phyloP scores from a whole-genome alignment of 2,888 invertebrate species.

The Melinaea menophilus region DNA sequence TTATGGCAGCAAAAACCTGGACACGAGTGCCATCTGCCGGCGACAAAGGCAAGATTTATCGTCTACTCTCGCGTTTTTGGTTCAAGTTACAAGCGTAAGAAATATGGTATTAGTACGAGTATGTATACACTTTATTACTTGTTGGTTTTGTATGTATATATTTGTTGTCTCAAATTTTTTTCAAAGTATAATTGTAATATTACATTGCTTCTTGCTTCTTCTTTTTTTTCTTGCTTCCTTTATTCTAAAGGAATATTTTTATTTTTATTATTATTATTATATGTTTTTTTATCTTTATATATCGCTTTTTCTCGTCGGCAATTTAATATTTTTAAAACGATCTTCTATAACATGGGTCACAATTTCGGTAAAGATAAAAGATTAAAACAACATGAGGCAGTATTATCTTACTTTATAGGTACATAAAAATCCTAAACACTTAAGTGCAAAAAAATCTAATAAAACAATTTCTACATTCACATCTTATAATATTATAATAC shows the following conservation, averaged over 20 bases:
- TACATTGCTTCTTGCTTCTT: no score
- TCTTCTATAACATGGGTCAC: slow-evolving; percentile 28
- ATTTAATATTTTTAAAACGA: not conserved
- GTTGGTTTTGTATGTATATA: no score
- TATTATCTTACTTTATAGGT: not conserved
- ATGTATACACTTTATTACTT: no score
- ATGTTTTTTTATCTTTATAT: no score
- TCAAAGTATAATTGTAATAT: no score
- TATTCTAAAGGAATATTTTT: no score
- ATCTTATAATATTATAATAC: not conserved
- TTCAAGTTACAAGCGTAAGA: slow-evolving; percentile 10
- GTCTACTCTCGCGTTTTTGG: slow-evolving; percentile 45
- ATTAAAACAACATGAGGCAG: slow-evolving; percentile 19
- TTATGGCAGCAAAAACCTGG: slow-evolving; percentile 66
- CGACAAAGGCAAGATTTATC: slow-evolving; percentile 68
- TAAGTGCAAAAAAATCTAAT: not conserved
- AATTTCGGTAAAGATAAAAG: slow-evolving; percentile 17
- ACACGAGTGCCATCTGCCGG: slow-evolving; percentile 63
- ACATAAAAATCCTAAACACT: not conserved
- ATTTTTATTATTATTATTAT: no score
- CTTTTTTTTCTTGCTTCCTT: no score
- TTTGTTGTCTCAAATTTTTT: no score
- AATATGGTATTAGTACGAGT: no score
- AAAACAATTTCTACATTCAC: not conserved
- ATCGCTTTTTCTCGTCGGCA: no score